Evolutionary conservation across 1,140 invertebrate species (phyloP).

Genomic region (Scaptomyza pallida): DNA sequence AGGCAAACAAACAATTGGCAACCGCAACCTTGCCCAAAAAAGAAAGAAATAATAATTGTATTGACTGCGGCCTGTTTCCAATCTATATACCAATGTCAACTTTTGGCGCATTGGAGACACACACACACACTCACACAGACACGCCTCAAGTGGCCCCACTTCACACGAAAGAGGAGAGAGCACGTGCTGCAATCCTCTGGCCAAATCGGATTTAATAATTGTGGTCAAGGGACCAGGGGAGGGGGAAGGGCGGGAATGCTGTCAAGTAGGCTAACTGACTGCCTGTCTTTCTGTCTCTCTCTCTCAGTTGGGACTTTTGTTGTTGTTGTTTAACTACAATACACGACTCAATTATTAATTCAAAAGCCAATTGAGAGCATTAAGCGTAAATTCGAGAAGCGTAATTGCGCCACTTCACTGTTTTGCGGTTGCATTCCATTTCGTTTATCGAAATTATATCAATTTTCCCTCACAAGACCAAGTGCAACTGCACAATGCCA

Average conservation of each 20-base stretch:
- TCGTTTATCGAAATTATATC: conserved; percentile 77
- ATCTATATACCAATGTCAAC: conserved; percentile 10
- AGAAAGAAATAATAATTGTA: conserved; percentile 19
- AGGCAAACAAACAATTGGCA: conserved; percentile 38
- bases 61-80: conserved; percentile 33
- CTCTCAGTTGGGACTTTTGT: conserved; percentile 10
- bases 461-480: conserved; percentile 55
- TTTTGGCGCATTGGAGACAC: conserved; percentile 62
- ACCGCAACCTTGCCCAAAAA: conserved; percentile 29
- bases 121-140: conserved; percentile 4
- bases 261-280: neutral
- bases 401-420: conserved; percentile 57
- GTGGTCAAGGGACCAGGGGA: neutral
- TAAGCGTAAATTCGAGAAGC: conserved; percentile 77
- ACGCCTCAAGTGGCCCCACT: conserved; percentile 40
- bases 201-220: conserved; percentile 43
- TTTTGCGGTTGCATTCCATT: conserved; percentile 64
- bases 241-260: neutral
- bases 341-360: conserved; percentile 79
- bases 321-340: conserved; percentile 53
- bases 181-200: conserved; percentile 57
- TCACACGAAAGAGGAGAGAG: conserved; percentile 21
- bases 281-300: neutral
- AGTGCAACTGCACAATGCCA: conserved; percentile 13
- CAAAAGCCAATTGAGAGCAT: conserved; percentile 81